Evolutionary conservation across 2,113 vertebrate genomes (phyloP), one percentile per base, ranked within the genome.

Genomic region (Gracilinanus agilis): DNA sequence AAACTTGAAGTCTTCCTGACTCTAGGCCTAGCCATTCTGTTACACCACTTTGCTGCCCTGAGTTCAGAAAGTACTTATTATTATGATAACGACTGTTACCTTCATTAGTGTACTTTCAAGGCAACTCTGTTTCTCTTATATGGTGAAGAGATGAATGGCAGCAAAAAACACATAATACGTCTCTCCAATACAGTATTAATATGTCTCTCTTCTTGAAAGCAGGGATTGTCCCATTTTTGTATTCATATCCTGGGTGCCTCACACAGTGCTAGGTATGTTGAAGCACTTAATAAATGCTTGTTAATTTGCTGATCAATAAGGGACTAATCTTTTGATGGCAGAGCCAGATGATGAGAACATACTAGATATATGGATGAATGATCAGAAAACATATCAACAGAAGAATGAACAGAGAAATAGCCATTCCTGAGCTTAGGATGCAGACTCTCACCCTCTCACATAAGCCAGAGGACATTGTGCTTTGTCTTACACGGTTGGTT

Each of bases 401-500:
- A 40, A 83, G 7, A 83, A 83, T 83, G n/a, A 83, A n/a, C 67
- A 83, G n/a, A 83, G 16, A 19, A 21, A 83, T 23, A 40, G n/a
- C 67, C 19, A 83, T 83, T 83, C 34, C 1, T 83, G 16, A 83
- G 67, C 19, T 83, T 83, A 83, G 0, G 7, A 83, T 23, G 29
- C 67, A 83, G n/a, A 83, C 34, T 83, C 21, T 83, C 16, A 83
- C 19, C 67, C 34, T 67, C 34, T 75, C 67, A 23, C 6, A 83
- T 9, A 83, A 83, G 56, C 89, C 94, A 94, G 89, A 96, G 90
- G 96, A 98, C 95, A 98, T 83, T 25, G 54, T 96, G 96, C 94
- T 95, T 96, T 97, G 97, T 96, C 96, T 98, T 97, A 96, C 96
- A 97, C 0, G 93, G 97, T 96, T 93, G 93, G 89, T 97, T 98